Base-by-base conservation (phyloP, 2,113 vertebrate species). In the Microtus oregoni region DNA sequence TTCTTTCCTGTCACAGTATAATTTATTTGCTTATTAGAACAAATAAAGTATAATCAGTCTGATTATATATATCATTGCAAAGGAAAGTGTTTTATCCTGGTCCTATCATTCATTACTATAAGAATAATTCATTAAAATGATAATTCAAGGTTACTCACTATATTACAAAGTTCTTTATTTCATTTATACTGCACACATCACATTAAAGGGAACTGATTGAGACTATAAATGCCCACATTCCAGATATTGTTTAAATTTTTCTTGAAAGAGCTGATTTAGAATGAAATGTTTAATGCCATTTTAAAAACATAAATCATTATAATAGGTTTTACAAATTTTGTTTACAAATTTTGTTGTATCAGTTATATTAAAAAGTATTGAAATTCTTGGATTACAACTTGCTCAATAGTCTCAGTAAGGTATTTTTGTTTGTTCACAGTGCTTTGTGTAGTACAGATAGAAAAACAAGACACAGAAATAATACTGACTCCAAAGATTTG, bases 11-110 rank as follows among this genome's bases (percentile, higher is more conserved):
- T 88, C 61, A 65, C 35, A 90, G 30, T n/a, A 77, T 12, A 96
- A 81, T 96, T 89, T 93, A 82, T 96, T 86, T 91, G 26, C 22
- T 97, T 77, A 95, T 95, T 97, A 97, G 76, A 96, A 89, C 38
- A 22, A 38, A 10, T 19, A 32, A 7, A 70, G 44, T 55, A 14
- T 93, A 95, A 94, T 96, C 96, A 94, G 5, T 38, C 95, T 97
- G 44, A 63, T 96, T 9, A 90, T 86, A 22, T 50, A 96, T 85
- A 96, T 96, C n/a, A 75, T 92, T 89, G 58, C 86, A 65, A 94
- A 79, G 65, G 52, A 61, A 41, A 96, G 7, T 94, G 81, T 88
- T 95, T 92, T 94, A 38, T 76, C 17, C 55, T 96, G 65, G 26
- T 32, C 28, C 96, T 90, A 90, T 94, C 67, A 96, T 85, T 95